Conservation (phyloP, 1,140 invertebrate species). For the Sipha flava region DNA sequence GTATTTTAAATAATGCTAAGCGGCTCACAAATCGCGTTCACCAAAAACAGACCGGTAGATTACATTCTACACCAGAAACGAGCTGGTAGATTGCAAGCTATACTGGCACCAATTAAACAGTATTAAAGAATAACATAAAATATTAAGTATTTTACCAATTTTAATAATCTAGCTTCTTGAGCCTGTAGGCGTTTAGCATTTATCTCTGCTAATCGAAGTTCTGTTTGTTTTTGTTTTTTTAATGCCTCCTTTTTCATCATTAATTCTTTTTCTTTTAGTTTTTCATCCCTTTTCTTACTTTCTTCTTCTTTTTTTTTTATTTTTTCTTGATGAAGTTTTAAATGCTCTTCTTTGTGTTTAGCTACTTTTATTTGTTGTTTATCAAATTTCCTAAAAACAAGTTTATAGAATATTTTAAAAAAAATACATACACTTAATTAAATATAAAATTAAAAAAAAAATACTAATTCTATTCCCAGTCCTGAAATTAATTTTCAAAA, state of each 20-base stretch:
- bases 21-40: too few relatives aligned
- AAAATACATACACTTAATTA: too few relatives aligned
- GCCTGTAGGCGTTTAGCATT: constrained; percentile 16
- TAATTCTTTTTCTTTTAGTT: constrained; percentile 9
- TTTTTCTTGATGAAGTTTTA: neutral
- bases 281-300: neutral
- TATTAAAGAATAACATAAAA: too few relatives aligned
- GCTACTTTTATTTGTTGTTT: constrained; percentile 4
- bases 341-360: constrained; percentile 14
- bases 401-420: too few relatives aligned
- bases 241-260: neutral
- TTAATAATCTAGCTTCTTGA: neutral
- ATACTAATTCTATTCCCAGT: too few relatives aligned
- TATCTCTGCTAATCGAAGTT: neutral
- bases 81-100: too few relatives aligned
- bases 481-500: too few relatives aligned
- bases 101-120: too few relatives aligned
- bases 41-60: too few relatives aligned
- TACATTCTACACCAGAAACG: too few relatives aligned
- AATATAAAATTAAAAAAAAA: too few relatives aligned
- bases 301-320: constrained; percentile 1
- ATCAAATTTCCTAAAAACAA: neutral
- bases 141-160: neutral
- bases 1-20: too few relatives aligned
- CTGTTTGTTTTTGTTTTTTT: constrained; percentile 7